Evolutionary conservation across 2,888 invertebrate genomes (phyloP).

Genomic region (Leptopilina syphax): DNA sequence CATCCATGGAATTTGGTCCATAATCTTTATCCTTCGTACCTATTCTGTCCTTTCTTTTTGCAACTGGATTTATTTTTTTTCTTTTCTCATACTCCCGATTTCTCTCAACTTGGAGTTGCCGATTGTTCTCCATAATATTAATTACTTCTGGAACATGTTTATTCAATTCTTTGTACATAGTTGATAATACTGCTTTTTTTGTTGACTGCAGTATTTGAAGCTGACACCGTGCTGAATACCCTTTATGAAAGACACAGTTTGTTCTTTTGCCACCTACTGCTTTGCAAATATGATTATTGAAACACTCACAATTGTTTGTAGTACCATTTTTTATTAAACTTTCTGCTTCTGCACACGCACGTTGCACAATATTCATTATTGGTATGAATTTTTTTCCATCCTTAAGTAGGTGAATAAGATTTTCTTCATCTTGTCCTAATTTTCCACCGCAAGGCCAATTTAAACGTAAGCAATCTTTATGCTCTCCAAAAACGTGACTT

Average conservation of each 20-base stretch:
- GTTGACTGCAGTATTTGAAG: background rate
- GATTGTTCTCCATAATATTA: background rate
- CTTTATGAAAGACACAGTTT: constrained; percentile 30
- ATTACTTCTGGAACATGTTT: background rate
- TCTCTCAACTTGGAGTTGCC: background rate
- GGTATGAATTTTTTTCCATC: background rate
- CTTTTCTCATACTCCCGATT: background rate
- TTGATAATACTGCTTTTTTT: background rate
- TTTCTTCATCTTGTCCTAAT: background rate
- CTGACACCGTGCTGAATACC: background rate
- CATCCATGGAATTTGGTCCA: background rate
- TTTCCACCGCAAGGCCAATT: background rate
- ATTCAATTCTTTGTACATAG: background rate
- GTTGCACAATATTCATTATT: background rate
- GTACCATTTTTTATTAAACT: constrained; percentile 43
- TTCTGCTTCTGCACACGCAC: constrained; percentile 15
- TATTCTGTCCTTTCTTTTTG: no score
- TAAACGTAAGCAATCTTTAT: background rate
- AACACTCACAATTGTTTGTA: constrained; percentile 43
- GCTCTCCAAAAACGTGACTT: constrained; percentile 35
- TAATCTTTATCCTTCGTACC: background rate
- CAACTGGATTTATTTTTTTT: no score
- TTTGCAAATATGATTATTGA: constrained; percentile 42
- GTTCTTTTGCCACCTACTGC: constrained; percentile 42
- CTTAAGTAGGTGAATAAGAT: background rate